These are phyloP conservation scores for Chionomys nivalis DNA, from an alignment of 2,113 vertebrate species.

Conservation along the genomic window DNA sequence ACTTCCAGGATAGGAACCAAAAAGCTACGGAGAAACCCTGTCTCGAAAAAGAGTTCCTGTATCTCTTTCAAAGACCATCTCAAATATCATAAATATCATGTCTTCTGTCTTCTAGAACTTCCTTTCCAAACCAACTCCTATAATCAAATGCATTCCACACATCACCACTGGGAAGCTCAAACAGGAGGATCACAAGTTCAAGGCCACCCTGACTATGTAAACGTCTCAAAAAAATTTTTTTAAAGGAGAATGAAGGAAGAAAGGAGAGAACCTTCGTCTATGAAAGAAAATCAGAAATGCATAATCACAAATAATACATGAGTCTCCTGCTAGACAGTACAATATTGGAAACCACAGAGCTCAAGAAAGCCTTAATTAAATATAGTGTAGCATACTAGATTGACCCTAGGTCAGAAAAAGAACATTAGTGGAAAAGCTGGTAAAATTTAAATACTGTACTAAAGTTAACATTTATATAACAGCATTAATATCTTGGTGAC, in stretches of 20 bases:
- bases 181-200: background rate
- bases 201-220: background rate
- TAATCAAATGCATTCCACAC: constrained; percentile 6
- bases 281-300: background rate
- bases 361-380: constrained; percentile 9
- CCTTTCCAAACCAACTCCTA: background rate
- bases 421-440: background rate
- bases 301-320: constrained; percentile 44
- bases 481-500: background rate
- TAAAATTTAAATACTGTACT: constrained; percentile 41
- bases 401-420: background rate
- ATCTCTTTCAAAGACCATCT: background rate
- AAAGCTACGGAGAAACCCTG: too few relatives aligned
- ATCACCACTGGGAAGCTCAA: background rate
- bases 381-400: background rate
- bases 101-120: background rate
- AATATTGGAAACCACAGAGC: constrained; percentile 33
- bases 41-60: background rate
- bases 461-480: background rate
- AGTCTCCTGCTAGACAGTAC: background rate
- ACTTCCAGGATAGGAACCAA: too few relatives aligned
- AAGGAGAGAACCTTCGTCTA: background rate
- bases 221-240: background rate
- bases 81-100: background rate
- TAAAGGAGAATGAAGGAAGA: background rate